Conservation (phyloP, 1,140 invertebrate species). For the Maconellicoccus hirsutus region DNA sequence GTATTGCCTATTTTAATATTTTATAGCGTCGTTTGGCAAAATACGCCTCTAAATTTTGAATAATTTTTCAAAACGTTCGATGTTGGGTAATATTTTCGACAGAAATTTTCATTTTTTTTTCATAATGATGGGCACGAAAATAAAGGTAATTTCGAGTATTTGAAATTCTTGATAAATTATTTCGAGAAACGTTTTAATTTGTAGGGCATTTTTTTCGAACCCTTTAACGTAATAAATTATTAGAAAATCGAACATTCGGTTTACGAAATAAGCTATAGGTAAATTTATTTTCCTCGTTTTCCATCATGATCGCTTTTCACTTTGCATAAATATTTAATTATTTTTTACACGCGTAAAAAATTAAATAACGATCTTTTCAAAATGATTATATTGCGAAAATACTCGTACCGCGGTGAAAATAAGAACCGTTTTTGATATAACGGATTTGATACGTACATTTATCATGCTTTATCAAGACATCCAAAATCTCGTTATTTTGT, state of each 20-base stretch:
- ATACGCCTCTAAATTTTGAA: too few relatives aligned
- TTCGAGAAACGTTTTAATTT: neutral
- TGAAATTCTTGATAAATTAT: neutral
- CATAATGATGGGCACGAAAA: too few relatives aligned
- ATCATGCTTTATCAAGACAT: slow-evolving; percentile 9
- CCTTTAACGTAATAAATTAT: neutral
- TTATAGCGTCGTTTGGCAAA: too few relatives aligned
- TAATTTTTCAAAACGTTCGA: too few relatives aligned
- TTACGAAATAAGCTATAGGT: neutral
- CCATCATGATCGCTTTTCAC: neutral
- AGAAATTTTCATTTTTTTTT: too few relatives aligned
- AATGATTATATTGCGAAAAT: neutral
- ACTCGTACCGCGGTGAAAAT: neutral
- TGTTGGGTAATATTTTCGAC: too few relatives aligned
- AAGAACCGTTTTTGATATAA: neutral
- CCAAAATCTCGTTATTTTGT: neutral
- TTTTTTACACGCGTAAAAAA: neutral
- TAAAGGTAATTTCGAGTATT: too few relatives aligned
- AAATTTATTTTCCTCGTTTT: neutral
- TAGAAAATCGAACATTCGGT: neutral
- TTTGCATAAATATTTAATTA: slow-evolving; percentile 10
- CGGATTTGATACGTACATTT: neutral
- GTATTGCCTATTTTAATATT: too few relatives aligned
- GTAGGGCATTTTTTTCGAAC: neutral
- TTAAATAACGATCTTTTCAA: neutral